Conservation (phyloP, 2,113 vertebrate species). For the Charina bottae region DNA sequence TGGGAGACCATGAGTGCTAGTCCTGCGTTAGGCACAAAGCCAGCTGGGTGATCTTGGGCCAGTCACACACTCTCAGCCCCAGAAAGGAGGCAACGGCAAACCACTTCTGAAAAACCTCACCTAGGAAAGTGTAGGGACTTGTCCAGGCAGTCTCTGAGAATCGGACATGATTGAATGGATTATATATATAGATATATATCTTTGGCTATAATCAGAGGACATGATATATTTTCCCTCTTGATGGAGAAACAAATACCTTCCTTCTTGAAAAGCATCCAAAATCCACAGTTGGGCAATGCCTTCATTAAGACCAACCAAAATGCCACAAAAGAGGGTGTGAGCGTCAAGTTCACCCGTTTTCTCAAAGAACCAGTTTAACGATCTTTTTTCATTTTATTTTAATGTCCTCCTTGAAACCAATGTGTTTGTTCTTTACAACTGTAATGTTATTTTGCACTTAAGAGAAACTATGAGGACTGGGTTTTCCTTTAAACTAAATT, state of each 20-base stretch:
- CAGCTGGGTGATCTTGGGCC: too few relatives aligned
- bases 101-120: too few relatives aligned
- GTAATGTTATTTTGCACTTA: neutral
- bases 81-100: too few relatives aligned
- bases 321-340: neutral
- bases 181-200: too few relatives aligned
- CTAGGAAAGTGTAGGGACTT: too few relatives aligned
- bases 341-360: neutral
- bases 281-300: neutral
- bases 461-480: neutral
- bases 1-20: too few relatives aligned
- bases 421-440: neutral
- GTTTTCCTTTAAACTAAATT: neutral
- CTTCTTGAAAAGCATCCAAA: neutral
- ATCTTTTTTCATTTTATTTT: neutral
- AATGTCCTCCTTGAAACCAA: neutral
- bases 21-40: too few relatives aligned
- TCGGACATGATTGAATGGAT: too few relatives aligned
- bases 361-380: neutral
- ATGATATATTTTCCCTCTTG: neutral
- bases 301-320: neutral
- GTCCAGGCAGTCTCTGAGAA: too few relatives aligned
- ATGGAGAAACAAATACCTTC: neutral
- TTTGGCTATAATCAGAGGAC: neutral
- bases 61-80: too few relatives aligned